Conservation (phyloP, 2,113 vertebrate genomes). For the Numida meleagris region DNA sequence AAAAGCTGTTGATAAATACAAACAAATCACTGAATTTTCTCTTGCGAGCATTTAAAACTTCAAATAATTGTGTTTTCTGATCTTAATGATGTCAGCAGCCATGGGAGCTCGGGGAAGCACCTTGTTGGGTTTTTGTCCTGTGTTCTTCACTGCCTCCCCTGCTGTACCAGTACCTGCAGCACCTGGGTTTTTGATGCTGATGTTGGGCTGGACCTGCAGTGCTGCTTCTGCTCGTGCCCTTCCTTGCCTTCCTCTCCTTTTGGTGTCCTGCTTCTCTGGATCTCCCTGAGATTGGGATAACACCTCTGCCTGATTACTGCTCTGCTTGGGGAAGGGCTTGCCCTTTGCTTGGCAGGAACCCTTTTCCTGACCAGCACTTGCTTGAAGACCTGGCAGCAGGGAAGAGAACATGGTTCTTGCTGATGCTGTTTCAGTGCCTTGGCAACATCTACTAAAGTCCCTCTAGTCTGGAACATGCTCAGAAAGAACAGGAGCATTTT, state of each 20-base stretch:
- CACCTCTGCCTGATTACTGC: neutral
- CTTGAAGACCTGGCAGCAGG: neutral
- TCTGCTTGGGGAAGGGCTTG: neutral
- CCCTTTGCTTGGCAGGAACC: neutral
- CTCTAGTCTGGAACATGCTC: neutral
- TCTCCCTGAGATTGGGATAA: neutral
- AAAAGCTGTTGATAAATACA: neutral
- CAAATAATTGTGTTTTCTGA: neutral
- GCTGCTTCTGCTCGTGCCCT: too few relatives aligned
- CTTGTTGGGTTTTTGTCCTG: neutral
- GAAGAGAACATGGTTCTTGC: neutral
- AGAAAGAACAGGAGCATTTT: neutral
- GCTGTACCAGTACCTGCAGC: neutral
- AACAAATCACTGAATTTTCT: neutral
- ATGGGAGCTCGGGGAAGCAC: accelerated
- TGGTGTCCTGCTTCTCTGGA: neutral
- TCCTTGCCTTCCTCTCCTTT: neutral
- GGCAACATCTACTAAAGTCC: neutral
- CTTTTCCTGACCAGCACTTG: neutral
- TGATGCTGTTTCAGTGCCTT: neutral
- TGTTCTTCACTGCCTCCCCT: neutral
- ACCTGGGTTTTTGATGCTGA: neutral
- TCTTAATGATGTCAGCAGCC: neutral
- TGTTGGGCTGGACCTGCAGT: too few relatives aligned
- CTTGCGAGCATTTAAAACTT: neutral